Percentiles rank a stretch among this genome's conserved stretches.
These are phyloP conservation scores for Lanius ludovicianus DNA, from an alignment of 2,113 vertebrate species.

Conservation along the genomic window DNA sequence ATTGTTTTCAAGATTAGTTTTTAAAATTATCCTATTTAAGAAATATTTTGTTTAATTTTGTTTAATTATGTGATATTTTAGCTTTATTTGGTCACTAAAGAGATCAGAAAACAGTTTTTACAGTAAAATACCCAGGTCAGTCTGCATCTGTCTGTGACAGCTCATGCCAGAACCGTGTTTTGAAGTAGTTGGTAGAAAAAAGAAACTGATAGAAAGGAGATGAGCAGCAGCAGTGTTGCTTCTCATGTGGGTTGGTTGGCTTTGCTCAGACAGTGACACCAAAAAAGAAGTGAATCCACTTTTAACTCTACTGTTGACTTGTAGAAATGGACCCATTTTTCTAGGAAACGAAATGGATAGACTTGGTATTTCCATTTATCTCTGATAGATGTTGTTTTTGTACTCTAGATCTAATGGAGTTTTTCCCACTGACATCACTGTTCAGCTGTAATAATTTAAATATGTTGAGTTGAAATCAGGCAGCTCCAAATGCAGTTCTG, in stretches of 20 bases:
- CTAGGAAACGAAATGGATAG: neutral
- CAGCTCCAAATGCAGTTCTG: neutral
- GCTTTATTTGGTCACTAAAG: neutral
- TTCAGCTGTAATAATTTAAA: neutral
- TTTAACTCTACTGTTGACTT: neutral
- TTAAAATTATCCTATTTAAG: neutral
- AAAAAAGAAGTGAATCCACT: neutral
- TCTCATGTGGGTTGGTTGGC: neutral
- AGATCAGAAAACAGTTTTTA: neutral
- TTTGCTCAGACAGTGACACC: neutral
- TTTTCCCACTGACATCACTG: neutral
- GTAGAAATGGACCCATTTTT: neutral
- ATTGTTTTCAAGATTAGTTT: neutral
- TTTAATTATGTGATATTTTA: neutral
- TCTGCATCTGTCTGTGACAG: neutral
- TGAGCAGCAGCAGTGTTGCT: neutral
- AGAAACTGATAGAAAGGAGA: neutral
- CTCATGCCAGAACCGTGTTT: neutral
- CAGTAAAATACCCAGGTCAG: neutral
- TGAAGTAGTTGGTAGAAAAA: neutral
- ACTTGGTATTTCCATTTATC: neutral
- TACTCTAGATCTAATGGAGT: neutral
- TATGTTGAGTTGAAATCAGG: neutral
- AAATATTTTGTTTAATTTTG: neutral
- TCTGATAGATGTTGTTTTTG: neutral